phyloP scores from a whole-genome alignment of 2,797 vertebrate species.

The Cyprinodon diabolis region DNA sequence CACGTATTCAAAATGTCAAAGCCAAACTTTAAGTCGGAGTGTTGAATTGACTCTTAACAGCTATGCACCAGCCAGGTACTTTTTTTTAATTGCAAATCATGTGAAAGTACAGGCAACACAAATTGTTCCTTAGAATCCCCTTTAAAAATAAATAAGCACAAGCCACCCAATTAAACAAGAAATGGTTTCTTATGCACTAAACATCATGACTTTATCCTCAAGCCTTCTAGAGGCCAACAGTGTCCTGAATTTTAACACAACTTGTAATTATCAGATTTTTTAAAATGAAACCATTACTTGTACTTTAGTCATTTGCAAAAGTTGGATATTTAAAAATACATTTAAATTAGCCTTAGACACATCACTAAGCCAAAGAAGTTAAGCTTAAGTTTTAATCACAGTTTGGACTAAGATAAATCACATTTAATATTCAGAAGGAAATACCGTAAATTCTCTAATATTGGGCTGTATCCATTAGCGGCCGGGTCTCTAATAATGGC shows the following conservation, averaged over 20 bases:
- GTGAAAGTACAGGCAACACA: conserved; percentile 43
- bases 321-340: conserved; percentile 75
- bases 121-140: conserved; percentile 34
- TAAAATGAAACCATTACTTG: conserved; percentile 64
- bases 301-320: conserved; percentile 65
- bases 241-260: conserved; percentile 53
- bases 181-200: conserved; percentile 51
- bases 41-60: conserved; percentile 17
- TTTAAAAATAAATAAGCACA: conserved; percentile 61
- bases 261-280: conserved; percentile 51
- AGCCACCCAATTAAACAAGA: conserved; percentile 65
- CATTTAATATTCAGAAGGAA: not conserved
- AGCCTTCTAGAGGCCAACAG: conserved; percentile 46
- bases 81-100: conserved; percentile 58
- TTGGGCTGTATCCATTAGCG: too few relatives aligned
- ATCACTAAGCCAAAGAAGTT: conserved; percentile 38
- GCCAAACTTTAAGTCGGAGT: conserved; percentile 14
- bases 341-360: conserved; percentile 52
- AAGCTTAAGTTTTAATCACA: not conserved
- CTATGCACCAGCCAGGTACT: conserved; percentile 34
- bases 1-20: conserved; percentile 14
- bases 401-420: not conserved
- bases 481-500: too few relatives aligned
- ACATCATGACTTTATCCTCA: conserved; percentile 50
- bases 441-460: too few relatives aligned